Percentiles rank a stretch among this genome's conserved stretches.
Evolutionary conservation across 2,888 invertebrate species (phyloP).

Genomic region (Lasioglossum lativentre): DNA sequence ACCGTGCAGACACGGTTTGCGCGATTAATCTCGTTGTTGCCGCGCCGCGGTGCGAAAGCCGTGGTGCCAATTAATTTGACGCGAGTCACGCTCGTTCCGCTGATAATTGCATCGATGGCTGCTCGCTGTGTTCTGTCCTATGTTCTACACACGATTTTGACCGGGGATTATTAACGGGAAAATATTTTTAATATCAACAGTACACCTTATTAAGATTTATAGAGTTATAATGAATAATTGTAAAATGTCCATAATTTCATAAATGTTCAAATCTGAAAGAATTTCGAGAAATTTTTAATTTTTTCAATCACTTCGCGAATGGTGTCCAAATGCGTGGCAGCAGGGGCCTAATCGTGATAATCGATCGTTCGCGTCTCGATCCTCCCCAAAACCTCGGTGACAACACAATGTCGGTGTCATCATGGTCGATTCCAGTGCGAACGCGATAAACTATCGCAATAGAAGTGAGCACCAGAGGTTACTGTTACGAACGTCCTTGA

Average conservation of each 20-base stretch:
- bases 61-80: background rate
- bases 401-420: background rate
- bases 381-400: slow-evolving; percentile 46
- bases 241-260: background rate
- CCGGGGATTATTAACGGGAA: background rate
- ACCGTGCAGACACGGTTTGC: background rate
- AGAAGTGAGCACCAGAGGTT: slow-evolving; percentile 41
- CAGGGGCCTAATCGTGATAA: background rate
- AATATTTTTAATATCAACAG: background rate
- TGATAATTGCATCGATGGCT: background rate
- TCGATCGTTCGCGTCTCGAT: slow-evolving; percentile 19
- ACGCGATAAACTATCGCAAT: slow-evolving; percentile 36
- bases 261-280: background rate
- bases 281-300: background rate
- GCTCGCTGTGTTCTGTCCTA: background rate
- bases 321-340: background rate
- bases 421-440: slow-evolving; percentile 31
- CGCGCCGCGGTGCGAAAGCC: background rate
- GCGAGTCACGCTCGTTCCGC: background rate
- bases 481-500: slow-evolving; percentile 57
- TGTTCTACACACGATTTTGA: background rate
- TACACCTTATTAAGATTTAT: background rate
- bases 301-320: background rate
- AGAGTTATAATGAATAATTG: too few relatives aligned
- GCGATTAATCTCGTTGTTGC: slow-evolving; percentile 4